Percentiles rank a stretch among this genome's conserved stretches.
phyloP scores from a whole-genome alignment of 2,113 vertebrate species.

The Silurus glanis region DNA sequence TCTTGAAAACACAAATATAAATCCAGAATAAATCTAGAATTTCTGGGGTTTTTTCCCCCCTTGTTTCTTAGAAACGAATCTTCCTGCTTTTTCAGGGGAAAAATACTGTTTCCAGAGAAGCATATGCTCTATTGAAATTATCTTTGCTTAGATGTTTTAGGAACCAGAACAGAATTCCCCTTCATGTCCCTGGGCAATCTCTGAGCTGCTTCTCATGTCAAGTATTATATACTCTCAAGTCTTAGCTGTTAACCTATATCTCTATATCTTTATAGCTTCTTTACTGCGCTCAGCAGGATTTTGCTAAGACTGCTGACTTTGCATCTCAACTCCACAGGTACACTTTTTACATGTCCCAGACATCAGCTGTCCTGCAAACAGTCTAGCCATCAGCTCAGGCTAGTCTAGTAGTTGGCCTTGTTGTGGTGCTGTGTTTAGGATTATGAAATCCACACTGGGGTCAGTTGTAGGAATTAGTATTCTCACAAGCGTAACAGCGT shows the following conservation, averaged over 20 bases:
- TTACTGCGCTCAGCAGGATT: constrained; percentile 48
- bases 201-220: constrained; percentile 32
- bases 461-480: constrained; percentile 4
- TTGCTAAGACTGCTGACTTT: constrained; percentile 69
- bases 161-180: constrained; percentile 26
- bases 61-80: background rate
- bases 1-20: background rate
- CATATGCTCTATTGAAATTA: background rate
- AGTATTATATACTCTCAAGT: background rate
- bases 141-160: background rate
- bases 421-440: background rate
- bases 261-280: background rate
- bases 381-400: background rate
- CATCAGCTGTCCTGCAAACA: constrained; percentile 23
- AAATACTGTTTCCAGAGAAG: background rate
- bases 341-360: constrained; percentile 14
- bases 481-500: background rate
- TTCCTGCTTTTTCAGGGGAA: background rate
- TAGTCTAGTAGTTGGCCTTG: background rate
- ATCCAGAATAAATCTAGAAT: background rate
- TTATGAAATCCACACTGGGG: background rate
- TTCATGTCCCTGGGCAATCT: background rate
- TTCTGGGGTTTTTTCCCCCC: background rate
- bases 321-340: constrained; percentile 68
- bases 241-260: background rate